Conservation (phyloP, 2,797 vertebrate genomes). For the Knipowitschia caucasica region DNA sequence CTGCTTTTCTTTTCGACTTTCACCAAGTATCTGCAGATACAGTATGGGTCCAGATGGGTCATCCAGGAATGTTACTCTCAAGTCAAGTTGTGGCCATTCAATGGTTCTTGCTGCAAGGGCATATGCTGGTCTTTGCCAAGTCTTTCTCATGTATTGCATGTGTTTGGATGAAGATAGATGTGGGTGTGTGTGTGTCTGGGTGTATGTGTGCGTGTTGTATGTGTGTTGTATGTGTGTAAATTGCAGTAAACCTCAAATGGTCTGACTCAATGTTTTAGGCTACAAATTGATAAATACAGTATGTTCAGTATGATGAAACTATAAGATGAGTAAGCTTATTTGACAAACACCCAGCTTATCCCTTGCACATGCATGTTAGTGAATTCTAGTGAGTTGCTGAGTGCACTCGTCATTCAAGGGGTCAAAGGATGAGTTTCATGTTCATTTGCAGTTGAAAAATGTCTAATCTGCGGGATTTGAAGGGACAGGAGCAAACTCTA, state of each 20-base stretch:
- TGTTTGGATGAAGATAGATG: slow-evolving; percentile 44
- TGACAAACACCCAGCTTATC: slow-evolving; percentile 75
- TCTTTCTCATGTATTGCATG: slow-evolving; percentile 45
- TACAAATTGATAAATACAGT: slow-evolving; percentile 1
- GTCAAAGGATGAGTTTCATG: slow-evolving; percentile 69
- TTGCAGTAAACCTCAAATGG: slow-evolving; percentile 16
- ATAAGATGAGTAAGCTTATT: slow-evolving; percentile 42
- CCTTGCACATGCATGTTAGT: slow-evolving; percentile 84
- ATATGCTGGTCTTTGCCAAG: slow-evolving; percentile 73
- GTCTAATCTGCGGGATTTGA: slow-evolving; percentile 31
- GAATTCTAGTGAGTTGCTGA: slow-evolving; percentile 73
- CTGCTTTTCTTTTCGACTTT: slow-evolving; percentile 45
- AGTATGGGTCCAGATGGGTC: no score
- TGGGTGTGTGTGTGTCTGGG: no score
- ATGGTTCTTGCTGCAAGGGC: slow-evolving; percentile 77
- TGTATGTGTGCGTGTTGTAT: no score
- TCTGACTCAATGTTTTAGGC: slow-evolving; percentile 20
- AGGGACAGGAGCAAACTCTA: slow-evolving; percentile 50
- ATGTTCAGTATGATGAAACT: slow-evolving; percentile 38
- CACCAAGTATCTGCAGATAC: slow-evolving; percentile 63
- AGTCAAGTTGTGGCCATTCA: slow-evolving; percentile 84
- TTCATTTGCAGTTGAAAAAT: slow-evolving; percentile 57
- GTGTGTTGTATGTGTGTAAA: slow-evolving; percentile 27
- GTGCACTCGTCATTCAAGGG: slow-evolving; percentile 75
- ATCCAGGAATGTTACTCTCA: slow-evolving; percentile 80